phyloP scores from a whole-genome alignment of 2,888 invertebrate species.

The Macrophya alboannulata region DNA sequence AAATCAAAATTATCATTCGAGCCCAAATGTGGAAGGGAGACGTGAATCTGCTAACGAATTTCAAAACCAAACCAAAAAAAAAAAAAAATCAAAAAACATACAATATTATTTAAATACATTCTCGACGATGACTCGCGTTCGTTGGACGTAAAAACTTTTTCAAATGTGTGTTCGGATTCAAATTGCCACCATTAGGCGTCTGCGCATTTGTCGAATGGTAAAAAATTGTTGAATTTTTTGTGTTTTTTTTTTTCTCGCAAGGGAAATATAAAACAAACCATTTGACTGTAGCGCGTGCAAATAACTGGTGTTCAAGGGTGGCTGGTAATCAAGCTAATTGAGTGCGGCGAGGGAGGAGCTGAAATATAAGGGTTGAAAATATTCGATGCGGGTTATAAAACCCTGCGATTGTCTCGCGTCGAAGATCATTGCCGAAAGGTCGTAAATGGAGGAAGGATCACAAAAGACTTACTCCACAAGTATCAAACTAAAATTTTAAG shows the following conservation, averaged over 20 bases:
- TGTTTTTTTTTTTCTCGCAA: not conserved
- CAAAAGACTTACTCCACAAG: slow-evolving; percentile 2
- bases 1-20: not conserved
- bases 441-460: slow-evolving; percentile 3
- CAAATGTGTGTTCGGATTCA: slow-evolving; percentile 36
- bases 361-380: slow-evolving; percentile 45
- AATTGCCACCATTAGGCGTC: slow-evolving; percentile 35
- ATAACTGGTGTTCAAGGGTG: slow-evolving; percentile 60
- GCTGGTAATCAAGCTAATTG: slow-evolving; percentile 60
- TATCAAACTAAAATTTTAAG: slow-evolving; percentile 36
- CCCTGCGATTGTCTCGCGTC: slow-evolving; percentile 49
- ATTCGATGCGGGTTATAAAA: slow-evolving; percentile 53
- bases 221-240: slow-evolving; percentile 41
- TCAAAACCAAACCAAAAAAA: too few relatives aligned
- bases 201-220: slow-evolving; percentile 35
- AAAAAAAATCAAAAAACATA: not conserved
- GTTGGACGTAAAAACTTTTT: slow-evolving; percentile 25
- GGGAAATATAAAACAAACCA: slow-evolving; percentile 45
- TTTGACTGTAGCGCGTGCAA: slow-evolving; percentile 56
- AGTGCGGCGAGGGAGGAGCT: slow-evolving; percentile 52
- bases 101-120: slow-evolving; percentile 7
- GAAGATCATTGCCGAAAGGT: slow-evolving; percentile 6
- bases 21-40: not conserved
- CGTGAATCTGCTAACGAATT: not conserved
- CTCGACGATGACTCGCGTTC: not conserved